phyloP scores from a whole-genome alignment of 2,113 vertebrate species.

The Oenanthe melanoleuca region DNA sequence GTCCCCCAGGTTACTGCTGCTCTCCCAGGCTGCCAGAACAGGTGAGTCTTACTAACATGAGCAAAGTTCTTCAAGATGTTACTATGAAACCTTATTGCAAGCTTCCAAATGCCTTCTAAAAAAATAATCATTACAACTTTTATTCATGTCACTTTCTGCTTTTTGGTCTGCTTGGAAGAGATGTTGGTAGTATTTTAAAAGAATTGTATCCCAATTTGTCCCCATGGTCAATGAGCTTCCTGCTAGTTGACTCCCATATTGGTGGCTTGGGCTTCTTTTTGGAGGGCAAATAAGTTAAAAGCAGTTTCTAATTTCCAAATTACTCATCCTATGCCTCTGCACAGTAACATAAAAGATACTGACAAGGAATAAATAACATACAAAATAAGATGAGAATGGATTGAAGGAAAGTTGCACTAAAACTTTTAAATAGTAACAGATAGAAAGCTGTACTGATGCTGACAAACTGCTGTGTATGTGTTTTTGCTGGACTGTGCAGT shows the following conservation, averaged over 20 bases:
- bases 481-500: neutral
- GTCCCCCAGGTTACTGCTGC: neutral
- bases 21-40: neutral
- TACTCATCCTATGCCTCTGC: neutral
- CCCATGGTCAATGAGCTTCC: neutral
- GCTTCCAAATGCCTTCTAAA: neutral
- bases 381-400: neutral
- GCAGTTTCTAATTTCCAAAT: constrained; percentile 5
- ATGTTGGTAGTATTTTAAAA: neutral
- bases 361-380: constrained; percentile 5
- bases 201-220: neutral
- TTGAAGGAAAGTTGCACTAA: neutral
- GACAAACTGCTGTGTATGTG: neutral
- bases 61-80: neutral
- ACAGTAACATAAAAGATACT: neutral
- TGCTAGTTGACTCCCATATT: neutral
- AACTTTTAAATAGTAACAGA: neutral
- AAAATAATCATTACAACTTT: neutral
- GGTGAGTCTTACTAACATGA: neutral
- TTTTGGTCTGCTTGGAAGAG: neutral
- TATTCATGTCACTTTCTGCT: neutral
- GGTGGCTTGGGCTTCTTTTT: neutral
- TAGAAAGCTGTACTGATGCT: neutral
- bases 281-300: constrained; percentile 6
- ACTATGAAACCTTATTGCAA: neutral